Conservation (phyloP, 1,140 invertebrate genomes). For the Heliconius eleuchia region DNA sequence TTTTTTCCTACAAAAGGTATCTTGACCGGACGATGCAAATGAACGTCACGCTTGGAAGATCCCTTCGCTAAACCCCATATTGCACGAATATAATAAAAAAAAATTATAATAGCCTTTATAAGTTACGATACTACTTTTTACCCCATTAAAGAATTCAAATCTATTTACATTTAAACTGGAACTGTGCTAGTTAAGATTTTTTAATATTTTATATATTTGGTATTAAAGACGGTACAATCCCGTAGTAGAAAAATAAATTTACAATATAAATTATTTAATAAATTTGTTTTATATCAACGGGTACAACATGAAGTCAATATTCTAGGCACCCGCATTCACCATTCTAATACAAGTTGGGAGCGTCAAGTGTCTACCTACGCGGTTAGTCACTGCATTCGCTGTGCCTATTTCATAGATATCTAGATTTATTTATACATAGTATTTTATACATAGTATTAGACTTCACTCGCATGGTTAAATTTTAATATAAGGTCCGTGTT, state of each 20-base stretch:
- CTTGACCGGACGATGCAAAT: slow-evolving; percentile 27
- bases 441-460: not conserved
- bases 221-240: no score
- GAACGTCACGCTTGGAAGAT: slow-evolving; percentile 29
- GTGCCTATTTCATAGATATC: not conserved
- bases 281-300: not conserved
- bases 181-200: not conserved
- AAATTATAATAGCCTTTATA: not conserved
- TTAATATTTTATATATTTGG: no score
- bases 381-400: not conserved
- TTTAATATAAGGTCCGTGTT: no score
- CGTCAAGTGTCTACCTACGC: not conserved
- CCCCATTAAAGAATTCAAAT: not conserved
- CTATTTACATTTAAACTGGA: not conserved
- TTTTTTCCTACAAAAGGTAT: slow-evolving; percentile 26
- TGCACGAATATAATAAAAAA: slow-evolving; percentile 20
- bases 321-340: not conserved
- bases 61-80: slow-evolving; percentile 31
- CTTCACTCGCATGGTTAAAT: no score
- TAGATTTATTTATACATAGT: not conserved
- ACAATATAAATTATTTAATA: no score
- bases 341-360: not conserved
- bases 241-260: no score
- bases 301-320: not conserved
- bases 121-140: not conserved